Base-by-base conservation (phyloP, 2,888 invertebrate species). In the Seira musarum region DNA sequence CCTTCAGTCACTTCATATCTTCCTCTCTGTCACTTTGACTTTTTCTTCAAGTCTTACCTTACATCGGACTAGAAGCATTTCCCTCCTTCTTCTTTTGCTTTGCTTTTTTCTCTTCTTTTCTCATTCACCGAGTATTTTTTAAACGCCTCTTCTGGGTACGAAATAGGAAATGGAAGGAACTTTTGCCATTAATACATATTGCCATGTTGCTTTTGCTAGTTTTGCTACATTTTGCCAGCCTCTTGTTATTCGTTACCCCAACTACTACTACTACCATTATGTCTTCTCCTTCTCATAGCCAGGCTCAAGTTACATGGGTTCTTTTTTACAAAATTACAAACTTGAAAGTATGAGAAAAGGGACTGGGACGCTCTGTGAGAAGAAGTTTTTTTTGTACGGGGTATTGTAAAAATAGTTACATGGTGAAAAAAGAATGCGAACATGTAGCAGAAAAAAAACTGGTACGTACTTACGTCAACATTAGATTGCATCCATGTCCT, bases 101-200 rank as follows among this genome's bases (percentile, higher is more conserved):
- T n/a, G 10, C 15, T 57, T n/a, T 57, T 6, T n/a, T 57, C 57
- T 6, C 10, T 57, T 57, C 17, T 57, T 57, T 13, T 6, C 40
- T 40, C 40, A 40, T 40, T 40, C 40, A 8, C 40, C 6, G 40
- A n/a, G n/a, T n/a, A n/a, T n/a, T n/a, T n/a, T n/a, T n/a, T n/a
- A n/a, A n/a, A 40, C 40, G 6, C n/a, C n/a, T 57, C n/a, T 57
- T n/a, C 57, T 57, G 10, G n/a, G 57, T n/a, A 13, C 40, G 13
- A 40, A 40, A 40, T 57, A 10, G 17, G 57, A 5, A 57, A n/a
- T n/a, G 17, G 57, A 57, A 57, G n/a, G n/a, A 57, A 57, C 15
- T 57, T 57, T 57, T 57, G 57, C 57, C 57, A 57, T 57, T 57
- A 57, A 57, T 57, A 57, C 57, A 57, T 57, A 57, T 57, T 57